Evolutionary conservation across 2,797 vertebrate species (phyloP).

Genomic region (Pitangus sulphuratus): DNA sequence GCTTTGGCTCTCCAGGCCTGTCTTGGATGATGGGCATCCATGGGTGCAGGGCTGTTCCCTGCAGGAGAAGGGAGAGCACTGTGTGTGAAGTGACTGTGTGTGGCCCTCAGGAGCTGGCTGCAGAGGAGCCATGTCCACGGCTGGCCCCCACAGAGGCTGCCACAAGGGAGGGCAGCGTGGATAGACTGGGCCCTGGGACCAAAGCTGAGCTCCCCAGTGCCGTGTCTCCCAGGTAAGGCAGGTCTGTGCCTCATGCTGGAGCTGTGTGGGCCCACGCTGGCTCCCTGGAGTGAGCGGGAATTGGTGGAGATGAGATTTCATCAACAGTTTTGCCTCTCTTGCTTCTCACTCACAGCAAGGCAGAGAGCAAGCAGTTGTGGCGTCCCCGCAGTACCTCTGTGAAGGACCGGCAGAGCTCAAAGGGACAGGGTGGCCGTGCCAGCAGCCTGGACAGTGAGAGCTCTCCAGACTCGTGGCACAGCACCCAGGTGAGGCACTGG

Average conservation of each 20-base stretch:
- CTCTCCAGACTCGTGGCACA: conserved; percentile 90
- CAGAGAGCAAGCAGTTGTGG: conserved; percentile 76
- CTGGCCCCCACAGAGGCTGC: neutral
- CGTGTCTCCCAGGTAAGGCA: conserved; percentile 62
- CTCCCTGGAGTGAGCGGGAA: neutral
- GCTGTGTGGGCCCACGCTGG: fast-evolving
- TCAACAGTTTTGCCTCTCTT: neutral
- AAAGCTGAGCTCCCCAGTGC: conserved; percentile 59
- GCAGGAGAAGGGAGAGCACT: neutral
- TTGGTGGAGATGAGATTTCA: neutral
- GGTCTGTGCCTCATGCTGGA: fast-evolving
- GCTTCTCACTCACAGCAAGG: conserved; percentile 74
- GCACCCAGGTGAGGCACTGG: conserved; percentile 81
- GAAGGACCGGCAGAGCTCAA: conserved; percentile 92
- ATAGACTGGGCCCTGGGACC: conserved; percentile 36
- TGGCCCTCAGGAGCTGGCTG: conserved; percentile 29
- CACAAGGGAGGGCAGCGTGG: neutral
- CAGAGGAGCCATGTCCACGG: conserved; percentile 1
- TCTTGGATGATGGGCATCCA: neutral
- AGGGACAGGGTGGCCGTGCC: conserved; percentile 88
- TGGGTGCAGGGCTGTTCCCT: neutral
- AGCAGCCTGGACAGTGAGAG: conserved; percentile 96
- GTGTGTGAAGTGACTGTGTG: neutral
- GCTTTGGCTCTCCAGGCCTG: neutral
- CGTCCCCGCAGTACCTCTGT: conserved; percentile 87